Base-by-base conservation (phyloP, 1,140 invertebrate genomes). In the Drosophila tani region DNA sequence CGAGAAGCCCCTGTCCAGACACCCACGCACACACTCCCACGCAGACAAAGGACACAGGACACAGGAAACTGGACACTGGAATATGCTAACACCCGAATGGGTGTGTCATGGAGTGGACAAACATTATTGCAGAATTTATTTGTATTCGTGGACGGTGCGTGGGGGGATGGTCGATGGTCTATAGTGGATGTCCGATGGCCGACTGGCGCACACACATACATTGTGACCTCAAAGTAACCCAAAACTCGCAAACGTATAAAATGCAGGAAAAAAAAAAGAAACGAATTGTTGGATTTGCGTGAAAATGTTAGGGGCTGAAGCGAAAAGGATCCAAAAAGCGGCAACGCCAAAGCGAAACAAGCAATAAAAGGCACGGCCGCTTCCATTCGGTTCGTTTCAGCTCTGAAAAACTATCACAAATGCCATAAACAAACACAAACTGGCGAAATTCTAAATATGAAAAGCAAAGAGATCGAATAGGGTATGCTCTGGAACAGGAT, bases 101-200 rank as follows among this genome's bases (percentile, higher is more conserved):
- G 81, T 83, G 81, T 79, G 81, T 65, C 81, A 63, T 76, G 79
- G 58, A 87, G 64, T 77, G 83, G 65, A 87, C 83, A 82, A 87
- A 87, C 80, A 78, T 87, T 87, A 81, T 87, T 87, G 76, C 80
- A 81, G 67, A 74, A 74, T 74, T 74, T 74, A 87, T 87, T 87
- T 83, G 62, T 82, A 87, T 82, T 70, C 76, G 63, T 59, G 67
- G 64, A 65, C 43, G 71, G 59, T 76, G 66, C 57, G 67, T 68
- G 63, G 46, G 35, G 9, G 24, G 47, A 35, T 38, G 29, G 32
- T 7, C 11, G n/a, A 35, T 32, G 47, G 40, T 41, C 40, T 15
- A 38, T 55, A 19, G 14, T 15, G 32, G 51, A 55, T 55, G 32
- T 14, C 27, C 32, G 35, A 55, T 49, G 62, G 41, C 41, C 53